Conservation (phyloP, 2,888 invertebrate species). For the Lutraria lutraria region DNA sequence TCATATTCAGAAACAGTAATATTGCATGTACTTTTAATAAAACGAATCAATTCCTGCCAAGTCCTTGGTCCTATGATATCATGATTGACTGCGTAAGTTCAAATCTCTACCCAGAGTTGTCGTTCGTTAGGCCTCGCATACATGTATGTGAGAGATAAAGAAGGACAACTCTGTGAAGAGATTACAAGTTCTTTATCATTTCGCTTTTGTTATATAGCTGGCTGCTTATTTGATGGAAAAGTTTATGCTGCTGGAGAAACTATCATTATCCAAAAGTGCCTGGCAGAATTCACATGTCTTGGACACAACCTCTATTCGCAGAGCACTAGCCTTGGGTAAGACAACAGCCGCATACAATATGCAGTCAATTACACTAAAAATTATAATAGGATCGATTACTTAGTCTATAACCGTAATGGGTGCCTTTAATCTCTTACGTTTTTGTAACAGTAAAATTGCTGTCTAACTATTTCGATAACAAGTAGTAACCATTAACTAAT, state of each 20-base stretch:
- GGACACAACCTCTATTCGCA: conserved; percentile 63
- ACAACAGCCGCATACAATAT: background rate
- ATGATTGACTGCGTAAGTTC: too few relatives aligned
- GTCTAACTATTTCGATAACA: background rate
- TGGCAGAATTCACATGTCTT: conserved; percentile 57
- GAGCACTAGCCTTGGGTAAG: conserved; percentile 41
- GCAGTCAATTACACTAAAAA: background rate
- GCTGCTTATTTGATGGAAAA: conserved; percentile 66
- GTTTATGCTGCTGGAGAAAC: conserved; percentile 57
- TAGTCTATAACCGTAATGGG: too few relatives aligned
- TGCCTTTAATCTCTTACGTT: background rate
- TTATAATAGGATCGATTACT: background rate
- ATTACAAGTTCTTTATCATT: too few relatives aligned
- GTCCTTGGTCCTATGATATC: too few relatives aligned
- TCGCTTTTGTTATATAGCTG: conserved; percentile 49
- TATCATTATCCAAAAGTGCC: conserved; percentile 45
- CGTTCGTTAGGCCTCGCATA: too few relatives aligned
- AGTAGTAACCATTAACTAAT: too few relatives aligned
- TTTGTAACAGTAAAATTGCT: background rate
- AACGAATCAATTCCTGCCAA: too few relatives aligned
- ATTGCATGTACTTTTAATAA: too few relatives aligned
- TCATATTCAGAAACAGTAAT: too few relatives aligned
- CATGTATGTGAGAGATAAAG: too few relatives aligned
- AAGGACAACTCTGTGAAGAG: too few relatives aligned
- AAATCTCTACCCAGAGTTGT: too few relatives aligned